Base-by-base conservation (phyloP, 2,113 vertebrate species). In the Rhabdomys dilectus region DNA sequence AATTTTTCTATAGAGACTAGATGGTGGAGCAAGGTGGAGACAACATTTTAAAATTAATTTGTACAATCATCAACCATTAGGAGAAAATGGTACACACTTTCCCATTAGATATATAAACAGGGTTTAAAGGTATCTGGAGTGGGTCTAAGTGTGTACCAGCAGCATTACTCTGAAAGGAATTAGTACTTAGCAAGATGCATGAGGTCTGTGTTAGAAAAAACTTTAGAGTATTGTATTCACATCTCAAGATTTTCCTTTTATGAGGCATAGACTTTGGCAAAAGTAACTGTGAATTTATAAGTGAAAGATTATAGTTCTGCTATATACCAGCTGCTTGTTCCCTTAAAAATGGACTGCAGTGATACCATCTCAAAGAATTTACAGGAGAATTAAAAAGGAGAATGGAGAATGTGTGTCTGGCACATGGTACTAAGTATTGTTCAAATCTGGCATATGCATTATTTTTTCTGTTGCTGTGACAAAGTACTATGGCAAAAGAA, bases 1-100 rank as follows among this genome's bases (percentile, higher is more conserved):
- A 91, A 39, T 22, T 66, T 64, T 76, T 95, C 75, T 80, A 72
- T 5, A 81, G 80, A 68, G 91, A 94, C 56, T 92, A 48, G 22
- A 62, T 94, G 82, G 81, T 39, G 60, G 51, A 96, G 10, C 12
- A 95, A 91, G 45, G 64, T 91, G 60, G 60, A 93, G 66, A 88
- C 39, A 77, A 13, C 39, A 75, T 92, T 90, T 97, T 93, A 42
- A 95, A 94, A 66, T 89, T 85, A 36, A 60, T 96, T 95, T 91
- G 62, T 51, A 10, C 75, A 58, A 60, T 93, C 58, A 73, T 60
- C 0, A 21, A 91, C 77, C 58, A 68, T 42, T 53, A 42, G 53
- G 29, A 73, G 42, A 62, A 88, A 88, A 88, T 29, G 24, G 76
- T 56, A 82, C 53, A 39, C 5, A 10, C 77, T 64, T 93, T 93